These are phyloP conservation scores for Pseudomyrmex pallidus DNA, from an alignment of 1,140 invertebrate genomes.

Conservation along the genomic window DNA sequence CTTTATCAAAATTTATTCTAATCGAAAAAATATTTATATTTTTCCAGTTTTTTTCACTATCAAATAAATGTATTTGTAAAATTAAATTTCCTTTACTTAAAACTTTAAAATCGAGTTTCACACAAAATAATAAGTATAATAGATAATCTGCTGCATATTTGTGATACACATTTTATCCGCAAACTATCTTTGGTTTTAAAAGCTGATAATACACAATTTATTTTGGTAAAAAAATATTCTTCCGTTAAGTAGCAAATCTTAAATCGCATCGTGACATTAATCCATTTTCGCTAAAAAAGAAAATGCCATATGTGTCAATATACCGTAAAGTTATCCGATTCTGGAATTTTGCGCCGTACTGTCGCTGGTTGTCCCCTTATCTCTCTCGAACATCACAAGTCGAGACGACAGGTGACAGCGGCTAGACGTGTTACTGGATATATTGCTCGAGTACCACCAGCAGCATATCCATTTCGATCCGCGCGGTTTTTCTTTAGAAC, in stretches of 20 bases:
- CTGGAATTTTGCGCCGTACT: constrained; percentile 9
- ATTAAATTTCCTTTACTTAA: too few species aligned
- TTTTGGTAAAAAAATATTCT: background rate
- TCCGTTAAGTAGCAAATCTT: background rate
- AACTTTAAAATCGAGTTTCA: too few species aligned
- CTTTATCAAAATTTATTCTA: too few species aligned
- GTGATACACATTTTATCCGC: too few species aligned
- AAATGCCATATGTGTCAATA: constrained; percentile 13
- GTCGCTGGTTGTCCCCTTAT: constrained; percentile 26
- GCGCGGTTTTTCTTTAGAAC: background rate
- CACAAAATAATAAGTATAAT: too few species aligned
- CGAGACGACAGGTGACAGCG: constrained; percentile 55
- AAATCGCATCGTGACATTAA: background rate
- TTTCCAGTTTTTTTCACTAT: background rate
- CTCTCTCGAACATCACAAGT: constrained; percentile 34
- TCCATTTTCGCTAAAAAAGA: constrained; percentile 20
- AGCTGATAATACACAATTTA: background rate
- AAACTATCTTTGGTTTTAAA: background rate
- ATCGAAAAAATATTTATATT: background rate
- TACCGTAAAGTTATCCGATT: constrained; percentile 25
- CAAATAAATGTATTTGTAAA: background rate
- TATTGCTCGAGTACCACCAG: background rate
- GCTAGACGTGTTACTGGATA: constrained; percentile 33
- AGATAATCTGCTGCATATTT: too few species aligned
- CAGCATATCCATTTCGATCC: constrained; percentile 29